phyloP scores from a whole-genome alignment of 2,888 invertebrate species.

The Pristionchus exspectatus region DNA sequence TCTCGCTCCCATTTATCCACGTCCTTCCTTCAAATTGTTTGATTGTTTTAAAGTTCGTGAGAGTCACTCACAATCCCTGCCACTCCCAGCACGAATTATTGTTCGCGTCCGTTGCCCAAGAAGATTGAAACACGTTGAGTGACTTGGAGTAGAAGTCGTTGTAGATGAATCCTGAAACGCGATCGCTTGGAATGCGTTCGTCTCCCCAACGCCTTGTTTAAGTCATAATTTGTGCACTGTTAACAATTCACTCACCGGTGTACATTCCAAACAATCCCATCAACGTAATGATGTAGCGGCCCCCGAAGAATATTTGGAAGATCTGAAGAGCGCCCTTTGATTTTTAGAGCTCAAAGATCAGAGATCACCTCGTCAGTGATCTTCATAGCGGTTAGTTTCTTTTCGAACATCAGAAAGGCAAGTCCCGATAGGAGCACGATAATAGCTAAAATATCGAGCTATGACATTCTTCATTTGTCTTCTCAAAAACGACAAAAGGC shows the following conservation, averaged over 20 bases:
- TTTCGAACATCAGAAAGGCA: constrained; percentile 95
- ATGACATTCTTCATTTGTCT: too few relatives aligned
- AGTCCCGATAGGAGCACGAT: constrained; percentile 93
- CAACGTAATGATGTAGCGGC: constrained; percentile 93
- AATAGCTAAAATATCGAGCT: constrained; percentile 80
- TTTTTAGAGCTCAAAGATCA: neutral
- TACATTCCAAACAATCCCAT: constrained; percentile 82
- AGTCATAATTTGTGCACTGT: too few relatives aligned
- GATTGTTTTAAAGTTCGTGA: too few relatives aligned
- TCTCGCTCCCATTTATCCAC: neutral
- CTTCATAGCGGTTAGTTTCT: constrained; percentile 84
- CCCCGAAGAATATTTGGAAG: constrained; percentile 97
- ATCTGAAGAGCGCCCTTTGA: constrained; percentile 83
- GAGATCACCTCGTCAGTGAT: constrained; percentile 72
- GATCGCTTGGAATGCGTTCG: too few relatives aligned
- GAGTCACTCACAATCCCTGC: constrained; percentile 39
- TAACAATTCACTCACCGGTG: constrained; percentile 75
- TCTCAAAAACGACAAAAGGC: too few relatives aligned
- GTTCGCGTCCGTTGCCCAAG: constrained; percentile 60
- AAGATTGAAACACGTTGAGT: constrained; percentile 91
- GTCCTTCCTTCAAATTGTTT: neutral
- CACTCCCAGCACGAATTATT: constrained; percentile 41
- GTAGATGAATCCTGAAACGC: constrained; percentile 94
- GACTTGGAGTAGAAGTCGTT: constrained; percentile 98
- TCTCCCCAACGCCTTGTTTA: too few relatives aligned